A percentile compares a stretch with the other conserved stretches of the same genome.
These are phyloP conservation scores for Odocoileus virginianus DNA, from an alignment of 2,113 vertebrate genomes.

Conservation along the genomic window DNA sequence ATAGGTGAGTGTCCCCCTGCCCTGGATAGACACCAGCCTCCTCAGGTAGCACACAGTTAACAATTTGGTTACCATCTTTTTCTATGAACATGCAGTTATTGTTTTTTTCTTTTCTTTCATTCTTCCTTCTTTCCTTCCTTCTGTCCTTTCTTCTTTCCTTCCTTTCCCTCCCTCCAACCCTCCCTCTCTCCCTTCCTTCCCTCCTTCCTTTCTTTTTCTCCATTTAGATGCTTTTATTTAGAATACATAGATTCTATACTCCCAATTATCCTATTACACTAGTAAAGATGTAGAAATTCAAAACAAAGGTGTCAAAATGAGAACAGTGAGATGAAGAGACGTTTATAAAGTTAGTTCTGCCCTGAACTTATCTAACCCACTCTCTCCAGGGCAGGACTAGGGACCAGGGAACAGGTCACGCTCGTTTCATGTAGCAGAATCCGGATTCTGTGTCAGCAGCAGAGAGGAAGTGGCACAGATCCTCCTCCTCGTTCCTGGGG, in stretches of 20 bases:
- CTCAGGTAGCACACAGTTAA: not conserved
- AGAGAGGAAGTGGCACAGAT: not conserved
- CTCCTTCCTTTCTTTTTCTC: rapidly evolving
- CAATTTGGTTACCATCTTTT: not conserved
- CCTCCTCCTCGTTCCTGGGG: rapidly evolving
- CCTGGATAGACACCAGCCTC: not conserved
- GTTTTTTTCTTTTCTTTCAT: not conserved
- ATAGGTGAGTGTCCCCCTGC: not conserved
- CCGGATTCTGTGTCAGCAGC: rapidly evolving
- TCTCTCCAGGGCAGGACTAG: not conserved
- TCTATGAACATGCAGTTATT: not conserved
- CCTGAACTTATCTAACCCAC: not conserved
- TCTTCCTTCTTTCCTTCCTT: too few relatives aligned
- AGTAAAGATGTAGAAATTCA: not conserved
- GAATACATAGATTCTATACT: not conserved
- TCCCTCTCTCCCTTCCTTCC: rapidly evolving
- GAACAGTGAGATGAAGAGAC: not conserved
- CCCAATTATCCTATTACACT: not conserved
- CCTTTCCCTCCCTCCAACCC: rapidly evolving
- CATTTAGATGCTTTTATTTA: not conserved
- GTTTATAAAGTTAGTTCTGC: not conserved
- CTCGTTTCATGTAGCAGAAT: not conserved
- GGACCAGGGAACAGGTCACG: not conserved
- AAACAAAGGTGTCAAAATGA: not conserved
- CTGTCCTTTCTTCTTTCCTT: not conserved